phyloP scores from a whole-genome alignment of 2,797 vertebrate species.

The Tinamus major region DNA sequence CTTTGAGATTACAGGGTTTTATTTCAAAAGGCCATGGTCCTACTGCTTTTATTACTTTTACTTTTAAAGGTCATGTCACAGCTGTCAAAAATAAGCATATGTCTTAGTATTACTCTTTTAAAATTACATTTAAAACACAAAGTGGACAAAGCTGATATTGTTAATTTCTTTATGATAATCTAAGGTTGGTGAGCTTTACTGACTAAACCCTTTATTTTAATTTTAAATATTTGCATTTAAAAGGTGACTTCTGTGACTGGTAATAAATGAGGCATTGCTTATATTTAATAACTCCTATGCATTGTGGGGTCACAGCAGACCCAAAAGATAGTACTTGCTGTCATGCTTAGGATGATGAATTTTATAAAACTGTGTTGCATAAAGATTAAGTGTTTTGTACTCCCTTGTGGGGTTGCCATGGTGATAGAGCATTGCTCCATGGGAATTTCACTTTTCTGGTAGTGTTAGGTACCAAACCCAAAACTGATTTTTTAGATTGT shows the following conservation, averaged over 20 bases:
- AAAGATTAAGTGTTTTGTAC: conserved; percentile 79
- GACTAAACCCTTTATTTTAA: conserved; percentile 72
- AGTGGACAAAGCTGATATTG: conserved; percentile 10
- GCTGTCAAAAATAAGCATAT: conserved; percentile 53
- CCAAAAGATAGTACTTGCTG: conserved; percentile 70
- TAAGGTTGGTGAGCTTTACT: conserved; percentile 49
- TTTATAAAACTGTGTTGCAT: conserved; percentile 76
- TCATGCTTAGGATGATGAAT: conserved; percentile 79
- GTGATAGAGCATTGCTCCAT: conserved; percentile 77
- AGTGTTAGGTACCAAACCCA: conserved; percentile 64
- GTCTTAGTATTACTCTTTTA: conserved; percentile 42
- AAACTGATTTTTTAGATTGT: conserved; percentile 68
- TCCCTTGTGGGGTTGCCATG: conserved; percentile 80
- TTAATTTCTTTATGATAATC: conserved; percentile 63
- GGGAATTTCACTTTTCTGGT: conserved; percentile 79
- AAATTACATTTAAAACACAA: conserved; percentile 37
- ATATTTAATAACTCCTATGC: conserved; percentile 77
- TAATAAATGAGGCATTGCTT: conserved; percentile 77
- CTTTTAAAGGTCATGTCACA: conserved; percentile 39
- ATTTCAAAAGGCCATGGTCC: conserved; percentile 45
- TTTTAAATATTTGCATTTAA: conserved; percentile 67
- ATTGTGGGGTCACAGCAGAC: conserved; percentile 78
- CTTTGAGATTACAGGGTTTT: conserved; percentile 51
- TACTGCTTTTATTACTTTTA: conserved; percentile 54
- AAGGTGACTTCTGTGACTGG: conserved; percentile 68